Base-by-base conservation (phyloP, 2,888 invertebrate species). In the Hemicrepidius hirtus region DNA sequence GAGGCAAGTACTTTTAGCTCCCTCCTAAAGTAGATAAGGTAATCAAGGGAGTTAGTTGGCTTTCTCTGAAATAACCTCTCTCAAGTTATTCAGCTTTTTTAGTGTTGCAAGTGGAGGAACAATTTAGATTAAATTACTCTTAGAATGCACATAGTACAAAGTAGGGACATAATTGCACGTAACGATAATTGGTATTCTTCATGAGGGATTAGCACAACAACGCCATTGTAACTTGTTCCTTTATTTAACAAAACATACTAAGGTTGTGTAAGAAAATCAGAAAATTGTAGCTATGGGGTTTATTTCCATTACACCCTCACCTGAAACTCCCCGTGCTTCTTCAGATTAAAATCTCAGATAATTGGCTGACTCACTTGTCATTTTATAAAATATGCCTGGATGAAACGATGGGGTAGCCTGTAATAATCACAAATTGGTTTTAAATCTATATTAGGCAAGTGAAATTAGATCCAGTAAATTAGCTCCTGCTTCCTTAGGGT, bases 361-460 rank as follows among this genome's bases (percentile, higher is more conserved):
- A 64, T 64, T 64, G 50, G 21, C 50, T 44, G 50, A 64, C 35
- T 64, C 64, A 50, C 50, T n/a, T 35, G 64, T 60, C 60, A 64
- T 64, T 50, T 50, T 13, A 35, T 24, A 64, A 64, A 64, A 64
- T 64, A 64, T 64, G 64, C 50, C 18, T 9, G 37, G 18, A 21
- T 44, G 50, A 13, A 32, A 37, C 13, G 32, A 32, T 20, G 50
- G 50, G 50, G 50, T 64, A 37, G 16, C 35, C 16, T 50, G 49
- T 64, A 50, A 49, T 64, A 64, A 64, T 64, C 64, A 64, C 46
- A 64, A 64, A 64, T 64, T 64, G 64, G 50, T 37, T 64, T 64
- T 64, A 64, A 28, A 37, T 64, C 37, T 35, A 50, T 50, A 64
- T 64, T 50, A 46, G 20, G 64, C 35, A 24, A 50, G 64, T 9